Base-by-base conservation (phyloP, 92 coral and sea anemone genomes). In the Epizoanthus scotinus region DNA sequence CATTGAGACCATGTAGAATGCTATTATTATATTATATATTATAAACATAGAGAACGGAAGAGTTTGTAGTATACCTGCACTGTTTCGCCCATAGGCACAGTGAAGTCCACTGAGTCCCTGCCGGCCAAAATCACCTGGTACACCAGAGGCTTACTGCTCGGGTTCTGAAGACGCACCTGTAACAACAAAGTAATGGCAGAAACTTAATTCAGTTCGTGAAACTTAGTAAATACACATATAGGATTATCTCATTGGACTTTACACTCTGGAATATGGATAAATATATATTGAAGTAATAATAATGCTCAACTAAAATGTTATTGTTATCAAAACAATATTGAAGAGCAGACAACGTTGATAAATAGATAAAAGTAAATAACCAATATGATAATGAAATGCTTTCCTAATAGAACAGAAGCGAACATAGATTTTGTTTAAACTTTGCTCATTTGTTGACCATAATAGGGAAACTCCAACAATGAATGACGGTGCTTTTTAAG, bases 81-180 rank as follows among this genome's bases (percentile, higher is more conserved):
- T 1, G 82, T 85, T 21, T 93, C 98, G 40, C 99, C 98, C 98
- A 96, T 87, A 6, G 99, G 91, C 24, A 93, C 84, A 21, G 83
- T 83, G 63, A 96, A 96, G 85, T 96, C 98, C 25, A 54, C 88
- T 24, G 94, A 92, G 74, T 96, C 99, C 55, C 84, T 79, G 63
- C 99, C 99, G 27, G 94, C 93, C 53, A 96, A 83, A 56, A 96
- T 88, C n/a, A 89, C 99, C 49, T 88, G 96, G 78, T 96, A 96
- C 70, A 87, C 81, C 53, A 96, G 90, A 15, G 98, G 97, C 77
- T 93, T 96, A 82, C 89, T 93, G 73, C 98, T 94, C 1, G 99
- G 99, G 78, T 96, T 96, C 73, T 96, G 98, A 17, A 96, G 96
- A 17, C 93, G 99, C 86, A 96, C 92, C 99, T 96, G 50, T 14